These are phyloP conservation scores for Cairina moschata DNA, from an alignment of 2,113 vertebrate genomes.

Conservation along the genomic window DNA sequence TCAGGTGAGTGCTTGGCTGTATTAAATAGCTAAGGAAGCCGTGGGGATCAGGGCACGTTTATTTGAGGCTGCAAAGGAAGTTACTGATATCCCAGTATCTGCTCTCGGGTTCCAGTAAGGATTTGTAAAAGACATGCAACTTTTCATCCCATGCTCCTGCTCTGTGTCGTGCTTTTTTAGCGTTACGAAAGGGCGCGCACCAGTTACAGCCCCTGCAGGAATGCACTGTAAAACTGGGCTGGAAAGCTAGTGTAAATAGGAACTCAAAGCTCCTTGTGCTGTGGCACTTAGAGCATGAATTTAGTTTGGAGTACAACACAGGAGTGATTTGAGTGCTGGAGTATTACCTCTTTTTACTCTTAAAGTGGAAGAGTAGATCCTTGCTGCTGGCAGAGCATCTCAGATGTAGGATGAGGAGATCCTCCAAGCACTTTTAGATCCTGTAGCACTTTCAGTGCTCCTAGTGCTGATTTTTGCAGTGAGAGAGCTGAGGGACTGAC, in stretches of 20 bases:
- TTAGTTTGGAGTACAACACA: background rate
- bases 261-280: background rate
- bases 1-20: background rate
- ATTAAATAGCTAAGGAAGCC: slow-evolving; percentile 35
- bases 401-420: background rate
- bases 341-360: background rate
- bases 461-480: background rate
- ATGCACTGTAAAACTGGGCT: background rate
- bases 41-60: background rate
- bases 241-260: background rate
- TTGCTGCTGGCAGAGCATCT: background rate
- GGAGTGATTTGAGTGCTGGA: background rate
- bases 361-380: background rate
- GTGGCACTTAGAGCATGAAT: background rate
- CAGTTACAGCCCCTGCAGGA: background rate
- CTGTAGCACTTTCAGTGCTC: background rate
- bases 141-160: background rate
- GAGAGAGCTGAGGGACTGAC: background rate
- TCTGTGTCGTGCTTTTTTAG: background rate
- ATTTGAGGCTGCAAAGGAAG: background rate
- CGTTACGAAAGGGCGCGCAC: background rate
- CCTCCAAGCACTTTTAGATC: background rate
- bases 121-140: background rate
- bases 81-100: background rate
- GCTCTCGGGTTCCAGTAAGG: background rate